phyloP scores from a whole-genome alignment of 2,888 invertebrate species.

The Meteorus cinctellus region DNA sequence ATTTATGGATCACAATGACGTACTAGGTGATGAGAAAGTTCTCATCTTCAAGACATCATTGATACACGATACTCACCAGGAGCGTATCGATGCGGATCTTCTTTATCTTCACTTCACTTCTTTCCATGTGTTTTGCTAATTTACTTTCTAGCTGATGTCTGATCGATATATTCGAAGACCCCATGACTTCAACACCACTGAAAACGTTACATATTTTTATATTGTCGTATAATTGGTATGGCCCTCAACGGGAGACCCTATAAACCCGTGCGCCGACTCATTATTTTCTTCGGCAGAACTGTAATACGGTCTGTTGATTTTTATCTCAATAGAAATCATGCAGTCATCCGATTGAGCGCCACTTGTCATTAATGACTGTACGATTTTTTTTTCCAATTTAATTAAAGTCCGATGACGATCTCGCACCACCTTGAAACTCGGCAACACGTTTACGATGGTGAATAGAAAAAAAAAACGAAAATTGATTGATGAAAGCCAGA shows the following conservation, averaged over 20 bases:
- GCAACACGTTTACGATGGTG: neutral
- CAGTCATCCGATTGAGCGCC: conserved; percentile 73
- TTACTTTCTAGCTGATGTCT: conserved; percentile 24
- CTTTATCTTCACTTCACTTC: neutral
- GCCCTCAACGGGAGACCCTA: conserved; percentile 26
- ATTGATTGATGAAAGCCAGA: neutral
- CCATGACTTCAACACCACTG: conserved; percentile 55
- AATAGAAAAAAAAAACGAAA: conserved; percentile 19
- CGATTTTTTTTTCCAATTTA: conserved; percentile 69
- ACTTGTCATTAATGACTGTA: conserved; percentile 73
- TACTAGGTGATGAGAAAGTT: neutral
- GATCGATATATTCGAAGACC: conserved; percentile 62
- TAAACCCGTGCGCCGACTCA: conserved; percentile 39
- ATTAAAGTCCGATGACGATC: conserved; percentile 71
- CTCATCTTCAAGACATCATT: conserved; percentile 29
- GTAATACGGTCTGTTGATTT: conserved; percentile 52
- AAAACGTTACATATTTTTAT: conserved; percentile 46
- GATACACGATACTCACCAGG: conserved; percentile 14
- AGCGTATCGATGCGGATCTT: neutral
- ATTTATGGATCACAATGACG: no score
- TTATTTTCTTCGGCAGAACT: conserved; percentile 50
- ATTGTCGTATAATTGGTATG: conserved; percentile 51
- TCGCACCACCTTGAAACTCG: conserved; percentile 58
- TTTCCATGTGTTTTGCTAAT: conserved; percentile 8
- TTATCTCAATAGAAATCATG: conserved; percentile 67